Evolutionary conservation across 2,888 invertebrate genomes (phyloP).

Genomic region (Strigamia crassipes): DNA sequence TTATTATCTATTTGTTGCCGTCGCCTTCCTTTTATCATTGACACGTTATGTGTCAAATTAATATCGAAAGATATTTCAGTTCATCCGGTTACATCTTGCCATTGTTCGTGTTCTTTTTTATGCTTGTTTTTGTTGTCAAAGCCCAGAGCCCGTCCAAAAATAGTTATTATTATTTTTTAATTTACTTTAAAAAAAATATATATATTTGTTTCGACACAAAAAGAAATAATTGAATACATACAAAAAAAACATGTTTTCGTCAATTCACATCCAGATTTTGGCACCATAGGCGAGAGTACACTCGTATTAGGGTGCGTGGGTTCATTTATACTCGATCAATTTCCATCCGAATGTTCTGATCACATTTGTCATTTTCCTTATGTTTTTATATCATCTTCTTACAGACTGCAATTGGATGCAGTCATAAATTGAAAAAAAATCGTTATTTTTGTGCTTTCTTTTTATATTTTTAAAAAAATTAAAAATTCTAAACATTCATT

Average conservation of each 20-base stretch:
- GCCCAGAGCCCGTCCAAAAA: too few species aligned
- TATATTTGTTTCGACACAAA: too few species aligned
- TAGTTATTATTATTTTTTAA: neutral
- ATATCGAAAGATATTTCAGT: too few species aligned
- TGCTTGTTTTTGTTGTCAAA: too few species aligned
- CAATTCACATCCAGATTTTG: neutral
- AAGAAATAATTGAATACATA: neutral
- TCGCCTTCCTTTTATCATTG: too few species aligned
- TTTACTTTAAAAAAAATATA: too few species aligned
- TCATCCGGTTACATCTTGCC: too few species aligned
- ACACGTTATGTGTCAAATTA: too few species aligned
- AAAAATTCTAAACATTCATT: neutral
- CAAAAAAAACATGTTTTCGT: conserved; percentile 1
- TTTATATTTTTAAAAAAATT: too few species aligned
- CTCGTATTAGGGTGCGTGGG: neutral
- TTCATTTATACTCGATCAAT: conserved; percentile 25
- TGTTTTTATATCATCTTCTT: neutral
- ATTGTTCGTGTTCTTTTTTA: too few species aligned
- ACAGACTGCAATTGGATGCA: neutral
- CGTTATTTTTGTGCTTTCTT: neutral
- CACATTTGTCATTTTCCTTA: conserved; percentile 15
- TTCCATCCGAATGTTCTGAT: conserved; percentile 2
- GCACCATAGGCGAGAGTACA: neutral
- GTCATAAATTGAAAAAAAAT: neutral
- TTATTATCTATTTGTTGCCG: too few species aligned